phyloP scores from a whole-genome alignment of 2,888 invertebrate species.

The Bombylius discolor region DNA sequence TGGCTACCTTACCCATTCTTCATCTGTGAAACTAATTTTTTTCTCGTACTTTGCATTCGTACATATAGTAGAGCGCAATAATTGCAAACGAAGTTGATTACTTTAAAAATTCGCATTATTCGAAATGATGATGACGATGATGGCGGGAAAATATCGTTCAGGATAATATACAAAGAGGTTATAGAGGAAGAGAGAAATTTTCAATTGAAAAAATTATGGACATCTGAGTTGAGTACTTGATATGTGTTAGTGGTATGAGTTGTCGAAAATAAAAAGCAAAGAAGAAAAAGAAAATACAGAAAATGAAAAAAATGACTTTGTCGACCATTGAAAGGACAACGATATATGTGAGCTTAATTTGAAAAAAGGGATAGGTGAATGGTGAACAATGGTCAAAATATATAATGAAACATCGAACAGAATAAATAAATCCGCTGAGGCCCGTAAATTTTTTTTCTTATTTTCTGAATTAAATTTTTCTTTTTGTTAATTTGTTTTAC shows the following conservation, averaged over 20 bases:
- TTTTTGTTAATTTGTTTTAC: not conserved
- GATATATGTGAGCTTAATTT: constrained; percentile 3
- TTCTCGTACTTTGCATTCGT: too few relatives aligned
- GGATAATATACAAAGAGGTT: constrained; percentile 2
- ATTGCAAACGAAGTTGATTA: constrained; percentile 11
- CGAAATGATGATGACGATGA: constrained; percentile 1
- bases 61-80: constrained; percentile 1
- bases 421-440: constrained; percentile 15
- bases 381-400: too few relatives aligned
- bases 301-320: not conserved
- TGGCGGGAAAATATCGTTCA: constrained; percentile 10
- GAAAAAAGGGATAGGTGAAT: too few relatives aligned
- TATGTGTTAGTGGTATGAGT: too few relatives aligned
- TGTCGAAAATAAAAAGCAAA: not conserved
- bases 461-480: not conserved
- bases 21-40: too few relatives aligned
- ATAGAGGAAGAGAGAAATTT: constrained; percentile 2
- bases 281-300: not conserved
- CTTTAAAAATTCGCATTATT: constrained; percentile 15
- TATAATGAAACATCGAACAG: constrained; percentile 10
- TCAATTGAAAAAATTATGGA: constrained; percentile 15
- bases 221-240: constrained; percentile 1
- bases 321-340: not conserved
- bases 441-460: constrained; percentile 6
- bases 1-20: too few relatives aligned